These are phyloP conservation scores for Erebia palarica DNA, from an alignment of 2,888 invertebrate species.

Conservation along the genomic window DNA sequence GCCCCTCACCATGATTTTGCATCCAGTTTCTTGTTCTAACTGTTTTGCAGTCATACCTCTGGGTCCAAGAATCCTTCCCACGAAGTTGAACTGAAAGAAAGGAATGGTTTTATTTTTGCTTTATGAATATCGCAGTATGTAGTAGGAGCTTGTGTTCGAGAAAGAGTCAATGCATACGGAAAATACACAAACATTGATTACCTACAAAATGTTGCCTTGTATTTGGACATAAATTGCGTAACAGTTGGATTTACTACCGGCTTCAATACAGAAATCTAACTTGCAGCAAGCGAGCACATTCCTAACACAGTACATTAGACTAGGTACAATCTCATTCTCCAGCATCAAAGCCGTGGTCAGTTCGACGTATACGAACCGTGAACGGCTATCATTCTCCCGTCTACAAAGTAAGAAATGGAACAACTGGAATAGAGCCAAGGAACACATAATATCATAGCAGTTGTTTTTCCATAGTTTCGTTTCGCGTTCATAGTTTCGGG, in stretches of 20 bases:
- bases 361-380: slow-evolving; percentile 71
- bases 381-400: slow-evolving; percentile 71
- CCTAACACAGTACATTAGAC: slow-evolving; percentile 55
- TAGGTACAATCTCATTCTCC: slow-evolving; percentile 67
- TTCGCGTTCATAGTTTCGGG: slow-evolving; percentile 51
- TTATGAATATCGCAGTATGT: no score
- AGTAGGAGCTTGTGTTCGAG: no score
- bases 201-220: slow-evolving; percentile 18
- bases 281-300: slow-evolving; percentile 58
- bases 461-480: slow-evolving; percentile 58
- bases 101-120: neutral
- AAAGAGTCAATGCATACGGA: slow-evolving; percentile 9
- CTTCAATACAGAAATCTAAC: slow-evolving; percentile 66
- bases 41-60: slow-evolving; percentile 99
- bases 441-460: slow-evolving; percentile 45
- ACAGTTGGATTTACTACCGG: slow-evolving; percentile 70
- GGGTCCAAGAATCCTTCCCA: slow-evolving; percentile 99
- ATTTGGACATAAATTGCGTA: slow-evolving; percentile 31
- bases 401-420: slow-evolving; percentile 70
- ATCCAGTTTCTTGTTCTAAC: slow-evolving; percentile 99
- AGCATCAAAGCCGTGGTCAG: slow-evolving; percentile 73
- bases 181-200: slow-evolving; percentile 17
- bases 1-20: slow-evolving; percentile 99
- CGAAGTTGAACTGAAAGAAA: slow-evolving; percentile 96
- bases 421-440: slow-evolving; percentile 69